A percentile compares a stretch with the other conserved stretches of the same genome.
Conservation (phyloP, 1,140 invertebrate species). For the Temnothorax curvispinosus region DNA sequence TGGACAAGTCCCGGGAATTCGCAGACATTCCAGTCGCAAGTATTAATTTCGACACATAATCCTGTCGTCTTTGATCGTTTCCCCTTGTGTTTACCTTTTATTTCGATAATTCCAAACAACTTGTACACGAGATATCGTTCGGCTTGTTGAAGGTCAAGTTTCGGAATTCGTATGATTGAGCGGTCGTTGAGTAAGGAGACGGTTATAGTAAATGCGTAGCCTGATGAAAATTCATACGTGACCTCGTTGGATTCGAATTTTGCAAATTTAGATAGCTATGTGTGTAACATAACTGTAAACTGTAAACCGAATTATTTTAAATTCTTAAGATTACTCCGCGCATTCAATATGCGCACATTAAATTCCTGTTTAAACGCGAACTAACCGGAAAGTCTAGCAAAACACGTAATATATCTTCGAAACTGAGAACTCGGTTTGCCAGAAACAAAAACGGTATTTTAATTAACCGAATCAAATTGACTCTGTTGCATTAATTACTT, state of each 20-base stretch:
- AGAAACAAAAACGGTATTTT: neutral
- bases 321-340: neutral
- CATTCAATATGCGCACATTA: neutral
- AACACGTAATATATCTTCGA: neutral
- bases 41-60: conserved; percentile 2
- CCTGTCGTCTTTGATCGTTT: neutral
- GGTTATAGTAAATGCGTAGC: neutral
- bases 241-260: neutral
- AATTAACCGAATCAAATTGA: neutral
- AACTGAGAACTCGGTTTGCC: neutral
- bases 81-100: conserved; percentile 12
- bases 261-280: neutral
- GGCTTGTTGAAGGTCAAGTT: conserved; percentile 27
- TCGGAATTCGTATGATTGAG: conserved; percentile 19
- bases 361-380: neutral
- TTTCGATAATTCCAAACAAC: neutral
- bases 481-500: neutral
- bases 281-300: no score
- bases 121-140: neutral
- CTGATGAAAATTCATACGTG: conserved; percentile 3
- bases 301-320: neutral
- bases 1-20: neutral
- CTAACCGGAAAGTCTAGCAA: neutral
- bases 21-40: neutral
- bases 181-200: neutral